Evolutionary conservation across 2,113 vertebrate species (phyloP).

Genomic region (Platysternon megacephalum): DNA sequence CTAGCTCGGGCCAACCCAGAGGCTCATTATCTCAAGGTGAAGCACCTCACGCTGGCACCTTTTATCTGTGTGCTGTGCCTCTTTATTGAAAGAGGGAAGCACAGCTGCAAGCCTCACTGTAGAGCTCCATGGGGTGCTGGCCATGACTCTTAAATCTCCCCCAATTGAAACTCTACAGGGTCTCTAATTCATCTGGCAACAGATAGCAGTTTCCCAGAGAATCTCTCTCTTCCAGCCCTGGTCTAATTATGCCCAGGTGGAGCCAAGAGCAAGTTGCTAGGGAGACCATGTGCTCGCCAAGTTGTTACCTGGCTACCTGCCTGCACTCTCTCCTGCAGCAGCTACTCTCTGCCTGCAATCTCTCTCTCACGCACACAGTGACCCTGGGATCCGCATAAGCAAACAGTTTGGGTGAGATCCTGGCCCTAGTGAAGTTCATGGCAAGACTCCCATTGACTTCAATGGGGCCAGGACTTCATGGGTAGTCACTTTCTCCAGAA

Average conservation of each 20-base stretch:
- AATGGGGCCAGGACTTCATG: background rate
- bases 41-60: background rate
- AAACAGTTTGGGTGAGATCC: background rate
- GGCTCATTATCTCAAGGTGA: background rate
- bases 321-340: background rate
- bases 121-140: background rate
- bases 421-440: background rate
- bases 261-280: background rate
- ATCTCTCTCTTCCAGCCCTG: background rate
- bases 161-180: background rate
- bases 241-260: background rate
- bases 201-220: no score
- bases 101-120: background rate
- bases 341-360: background rate
- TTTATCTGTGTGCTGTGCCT: background rate
- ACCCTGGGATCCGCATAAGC: background rate
- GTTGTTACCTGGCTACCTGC: background rate
- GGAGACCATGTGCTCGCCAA: background rate
- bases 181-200: no score
- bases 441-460: background rate
- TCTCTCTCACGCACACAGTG: background rate
- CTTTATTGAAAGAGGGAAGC: background rate
- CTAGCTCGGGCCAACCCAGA: background rate
- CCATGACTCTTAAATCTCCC: background rate
- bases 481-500: background rate